Base-by-base conservation (phyloP, 2,888 invertebrate species). In the Heliconius sara region DNA sequence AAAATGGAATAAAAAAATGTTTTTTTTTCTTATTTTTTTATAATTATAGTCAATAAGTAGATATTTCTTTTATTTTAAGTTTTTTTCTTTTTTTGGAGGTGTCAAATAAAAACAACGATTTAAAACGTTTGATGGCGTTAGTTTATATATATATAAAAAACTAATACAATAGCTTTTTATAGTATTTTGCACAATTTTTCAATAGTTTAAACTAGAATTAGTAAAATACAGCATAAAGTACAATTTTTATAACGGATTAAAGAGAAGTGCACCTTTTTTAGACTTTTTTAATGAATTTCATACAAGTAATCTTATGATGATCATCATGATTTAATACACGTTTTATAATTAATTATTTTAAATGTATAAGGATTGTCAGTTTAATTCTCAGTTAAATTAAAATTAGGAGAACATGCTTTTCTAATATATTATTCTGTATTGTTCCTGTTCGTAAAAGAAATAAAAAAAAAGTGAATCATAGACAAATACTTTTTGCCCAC, bases 101-200 rank as follows among this genome's bases (percentile, higher is more conserved):
- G 19, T 65, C 65, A 72, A 72, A 57, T 10, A 27, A n/a, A 57
- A 57, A 72, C 52, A 72, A 57, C 30, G 30, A 72, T 22, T 30
- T 19, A n/a, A n/a, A 57, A 57, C 34, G 57, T 57, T 57, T 12
- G 72, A 25, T 72, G 57, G 72, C 72, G 30, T 52, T 71, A 72
- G 30, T n/a, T 43, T 43, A n/a, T n/a, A 52, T n/a, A 16, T 63
- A n/a, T 25, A 34, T 13, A 39, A 76, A n/a, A 66, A 65, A 60
- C 66, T 10, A 27, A 76, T 30, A 66, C 47, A 68, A 77, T 77
- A 77, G 77, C 68, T 72, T 72, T 79, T 73, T 80, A 74, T 80
- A 77, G 77, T 47, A 47, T 77, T 80, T 80, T 77, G 80, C 80
- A 80, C 80, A 80, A 80, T 77, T 74, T 60, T 68, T 60, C 43